phyloP scores from a whole-genome alignment of 2,888 invertebrate genomes.

The Machimus atricapillus region DNA sequence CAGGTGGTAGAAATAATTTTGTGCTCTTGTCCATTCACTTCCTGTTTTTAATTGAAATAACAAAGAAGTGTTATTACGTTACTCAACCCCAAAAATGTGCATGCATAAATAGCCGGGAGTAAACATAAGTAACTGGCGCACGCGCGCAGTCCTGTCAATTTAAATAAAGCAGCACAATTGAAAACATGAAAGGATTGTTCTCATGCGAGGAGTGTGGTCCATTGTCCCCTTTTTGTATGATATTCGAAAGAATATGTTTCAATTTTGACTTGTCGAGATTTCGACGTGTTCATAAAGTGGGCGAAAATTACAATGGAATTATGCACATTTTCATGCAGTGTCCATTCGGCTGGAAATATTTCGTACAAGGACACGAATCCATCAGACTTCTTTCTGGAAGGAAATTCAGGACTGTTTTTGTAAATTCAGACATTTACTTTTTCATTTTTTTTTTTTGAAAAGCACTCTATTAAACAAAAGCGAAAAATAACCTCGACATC shows the following conservation, averaged over 20 bases:
- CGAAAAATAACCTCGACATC: not conserved
- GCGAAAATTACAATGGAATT: not conserved
- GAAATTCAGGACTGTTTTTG: not conserved
- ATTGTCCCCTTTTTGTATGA: constrained; percentile 39
- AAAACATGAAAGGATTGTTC: constrained; percentile 42
- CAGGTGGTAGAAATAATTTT: constrained; percentile 1
- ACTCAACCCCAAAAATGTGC: not conserved
- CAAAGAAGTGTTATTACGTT: not conserved
- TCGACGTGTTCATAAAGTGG: not conserved
- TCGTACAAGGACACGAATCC: not conserved
- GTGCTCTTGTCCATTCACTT: not conserved
- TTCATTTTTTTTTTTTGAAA: not conserved
- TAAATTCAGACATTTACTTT: not conserved
- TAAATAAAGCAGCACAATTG: constrained; percentile 44
- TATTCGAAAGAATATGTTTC: constrained; percentile 5
- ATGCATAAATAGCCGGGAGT: constrained; percentile 6
- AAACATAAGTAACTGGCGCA: constrained; percentile 38
- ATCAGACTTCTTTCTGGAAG: not conserved
- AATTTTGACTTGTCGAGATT: constrained; percentile 11
- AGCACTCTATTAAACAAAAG: not conserved
- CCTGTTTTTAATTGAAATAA: constrained; percentile 1
- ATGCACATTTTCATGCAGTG: not conserved
- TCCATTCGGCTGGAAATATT: not conserved
- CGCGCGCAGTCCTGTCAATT: constrained; percentile 43
- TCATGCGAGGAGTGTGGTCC: constrained; percentile 25